Base-by-base conservation (phyloP, 2,113 vertebrate species). In the Rhodinocichla rosea region DNA sequence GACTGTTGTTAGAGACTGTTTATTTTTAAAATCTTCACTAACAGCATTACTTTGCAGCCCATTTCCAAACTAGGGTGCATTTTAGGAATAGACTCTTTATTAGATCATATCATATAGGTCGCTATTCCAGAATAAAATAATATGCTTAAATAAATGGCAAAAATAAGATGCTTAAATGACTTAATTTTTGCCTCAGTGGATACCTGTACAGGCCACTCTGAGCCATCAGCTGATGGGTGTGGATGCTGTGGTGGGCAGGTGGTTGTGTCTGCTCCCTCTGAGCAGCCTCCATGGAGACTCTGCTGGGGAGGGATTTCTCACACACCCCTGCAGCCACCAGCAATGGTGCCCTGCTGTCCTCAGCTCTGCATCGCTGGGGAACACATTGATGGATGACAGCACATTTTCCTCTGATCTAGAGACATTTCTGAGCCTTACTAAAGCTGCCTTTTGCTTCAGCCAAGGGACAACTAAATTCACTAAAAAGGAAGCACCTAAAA, bases 261-360 rank as follows among this genome's bases (percentile, higher is more conserved):
- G 2, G 37, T 9, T 3, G 15, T 14, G 33, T 9, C 55, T 32
- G 30, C 2, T 40, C 40, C 52, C 49, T 40, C n/a, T 40, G 65
- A 40, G 45, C 64, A 44, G 42, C 22, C 10, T 6, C 0, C 0
- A 1, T 1, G 20, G 35, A 53, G 27, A 15, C 15, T 16, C 35
- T 1, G 1, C 6, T 4, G 6, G 20, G 20, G 13, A 9, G 33
- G 16, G 2, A 6, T 45, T 64, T 56, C 33, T 70, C 26, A 18
- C 0, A 0, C 33, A 15, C 3, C 14, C 10, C 10, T 0, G 1
- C 15, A 52, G 52, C 56, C 7, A 3, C 45, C 30, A 44, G 30
- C 44, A 35, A 4, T 39, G 47, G 30, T 57, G 18, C 15, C 49
- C 23, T 0, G 0, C 59, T 70, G 40, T n/a, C 64, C 16, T 33